Conservation (phyloP, 2,888 invertebrate genomes). For the Torymus auratus region DNA sequence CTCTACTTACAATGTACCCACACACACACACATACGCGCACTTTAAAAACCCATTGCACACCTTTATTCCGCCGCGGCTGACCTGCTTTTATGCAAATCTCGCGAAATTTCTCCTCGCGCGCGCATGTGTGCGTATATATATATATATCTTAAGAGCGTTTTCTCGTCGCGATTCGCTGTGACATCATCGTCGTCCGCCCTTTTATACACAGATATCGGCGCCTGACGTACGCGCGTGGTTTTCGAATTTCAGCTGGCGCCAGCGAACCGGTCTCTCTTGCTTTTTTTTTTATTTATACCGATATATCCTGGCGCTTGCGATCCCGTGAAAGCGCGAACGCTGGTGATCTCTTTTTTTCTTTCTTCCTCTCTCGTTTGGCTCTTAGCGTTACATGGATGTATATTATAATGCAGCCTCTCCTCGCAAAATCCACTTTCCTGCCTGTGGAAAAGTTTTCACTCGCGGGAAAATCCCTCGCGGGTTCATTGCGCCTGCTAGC, state of each 20-base stretch:
- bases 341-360: constrained; percentile 27
- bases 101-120: constrained; percentile 33
- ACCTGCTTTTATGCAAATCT: constrained; percentile 56
- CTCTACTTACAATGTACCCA: too few species aligned
- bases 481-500: background rate
- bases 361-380: constrained; percentile 1
- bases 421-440: constrained; percentile 32
- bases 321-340: constrained; percentile 39
- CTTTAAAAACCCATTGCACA: constrained; percentile 26
- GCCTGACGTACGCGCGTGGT: background rate
- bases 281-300: constrained; percentile 51
- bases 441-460: background rate
- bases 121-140: background rate
- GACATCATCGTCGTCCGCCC: constrained; percentile 34
- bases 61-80: constrained; percentile 20
- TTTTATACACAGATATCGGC: background rate
- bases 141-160: constrained; percentile 20
- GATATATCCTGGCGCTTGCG: constrained; percentile 27
- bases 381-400: background rate
- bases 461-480: constrained; percentile 18
- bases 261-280: constrained; percentile 32
- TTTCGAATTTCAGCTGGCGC: background rate
- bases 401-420: background rate
- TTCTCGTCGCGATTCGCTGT: constrained; percentile 13
- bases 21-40: too few species aligned